phyloP scores from a whole-genome alignment of 2,888 invertebrate genomes.

The Patella pellucida region DNA sequence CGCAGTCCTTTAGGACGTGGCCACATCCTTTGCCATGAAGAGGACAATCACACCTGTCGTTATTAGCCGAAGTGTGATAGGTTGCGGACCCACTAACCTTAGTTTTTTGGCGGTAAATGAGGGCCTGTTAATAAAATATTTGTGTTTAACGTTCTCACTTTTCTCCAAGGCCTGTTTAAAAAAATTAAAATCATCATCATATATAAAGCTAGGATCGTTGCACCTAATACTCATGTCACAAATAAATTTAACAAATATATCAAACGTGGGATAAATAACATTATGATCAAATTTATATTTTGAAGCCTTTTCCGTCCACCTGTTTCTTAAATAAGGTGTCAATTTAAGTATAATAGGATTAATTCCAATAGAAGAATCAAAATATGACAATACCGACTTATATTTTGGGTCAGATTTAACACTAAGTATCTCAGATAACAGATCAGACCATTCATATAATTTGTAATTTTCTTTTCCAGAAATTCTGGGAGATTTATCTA shows the following conservation, averaged over 20 bases:
- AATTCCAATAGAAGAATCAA: constrained; percentile 8
- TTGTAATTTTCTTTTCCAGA: constrained; percentile 15
- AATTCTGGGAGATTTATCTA: constrained; percentile 20
- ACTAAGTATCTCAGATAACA: constrained; percentile 24
- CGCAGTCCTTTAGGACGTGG: not conserved
- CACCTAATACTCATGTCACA: constrained; percentile 18
- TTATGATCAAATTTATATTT: constrained; percentile 11
- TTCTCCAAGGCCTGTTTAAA: not conserved
- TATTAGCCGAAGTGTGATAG: not conserved
- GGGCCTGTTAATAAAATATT: constrained; percentile 2
- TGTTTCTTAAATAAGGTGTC: constrained; percentile 19
- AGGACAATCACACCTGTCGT: not conserved
- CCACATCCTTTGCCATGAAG: not conserved
- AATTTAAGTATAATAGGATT: constrained; percentile 18
- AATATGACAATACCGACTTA: constrained; percentile 14
- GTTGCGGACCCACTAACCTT: not conserved
- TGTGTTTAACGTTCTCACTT: constrained; percentile 19
- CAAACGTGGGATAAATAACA: constrained; percentile 22
- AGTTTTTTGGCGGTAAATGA: not conserved
- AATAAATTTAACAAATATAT: constrained; percentile 20
- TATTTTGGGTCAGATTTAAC: constrained; percentile 17
- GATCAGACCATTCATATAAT: constrained; percentile 25
- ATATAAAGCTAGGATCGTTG: constrained; percentile 22
- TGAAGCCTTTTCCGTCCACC: constrained; percentile 21
- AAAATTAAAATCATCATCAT: constrained; percentile 5